Evolutionary conservation across 2,888 invertebrate genomes (phyloP).

Genomic region (Drosophila subsilvestris): DNA sequence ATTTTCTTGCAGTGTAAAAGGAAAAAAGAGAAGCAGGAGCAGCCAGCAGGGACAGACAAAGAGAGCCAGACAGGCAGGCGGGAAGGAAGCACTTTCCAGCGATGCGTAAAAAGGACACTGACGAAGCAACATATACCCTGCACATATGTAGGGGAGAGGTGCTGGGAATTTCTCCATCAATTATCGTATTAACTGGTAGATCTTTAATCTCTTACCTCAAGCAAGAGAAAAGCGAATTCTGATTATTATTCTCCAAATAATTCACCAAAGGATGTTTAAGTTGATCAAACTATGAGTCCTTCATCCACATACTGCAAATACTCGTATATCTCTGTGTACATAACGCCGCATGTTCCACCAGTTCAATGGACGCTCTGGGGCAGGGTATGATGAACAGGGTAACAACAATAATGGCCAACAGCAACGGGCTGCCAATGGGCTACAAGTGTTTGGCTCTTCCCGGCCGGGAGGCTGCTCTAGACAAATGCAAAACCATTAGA

Average conservation of each 20-base stretch:
- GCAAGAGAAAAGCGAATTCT: too few species aligned
- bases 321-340: too few species aligned
- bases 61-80: slow-evolving; percentile 12
- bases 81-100: slow-evolving; percentile 39
- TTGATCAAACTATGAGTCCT: too few species aligned
- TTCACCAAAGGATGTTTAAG: too few species aligned
- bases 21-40: not conserved
- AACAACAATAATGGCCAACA: slow-evolving; percentile 36
- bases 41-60: slow-evolving; percentile 11
- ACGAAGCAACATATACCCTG: slow-evolving; percentile 27
- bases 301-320: too few species aligned
- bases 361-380: slow-evolving; percentile 10
- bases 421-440: slow-evolving; percentile 41
- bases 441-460: slow-evolving; percentile 64
- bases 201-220: too few species aligned
- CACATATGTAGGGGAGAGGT: not conserved
- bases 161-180: not conserved
- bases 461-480: slow-evolving; percentile 35
- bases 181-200: too few species aligned
- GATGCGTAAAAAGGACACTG: slow-evolving; percentile 7
- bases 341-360: too few species aligned
- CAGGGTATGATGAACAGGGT: slow-evolving; percentile 22
- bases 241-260: too few species aligned
- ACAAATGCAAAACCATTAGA: slow-evolving; percentile 50
- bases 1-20: slow-evolving; percentile 36